Evolutionary conservation across 2,113 vertebrate species (phyloP), one percentile per base, ranked within the genome.

Genomic region (Xiphophorus hellerii): DNA sequence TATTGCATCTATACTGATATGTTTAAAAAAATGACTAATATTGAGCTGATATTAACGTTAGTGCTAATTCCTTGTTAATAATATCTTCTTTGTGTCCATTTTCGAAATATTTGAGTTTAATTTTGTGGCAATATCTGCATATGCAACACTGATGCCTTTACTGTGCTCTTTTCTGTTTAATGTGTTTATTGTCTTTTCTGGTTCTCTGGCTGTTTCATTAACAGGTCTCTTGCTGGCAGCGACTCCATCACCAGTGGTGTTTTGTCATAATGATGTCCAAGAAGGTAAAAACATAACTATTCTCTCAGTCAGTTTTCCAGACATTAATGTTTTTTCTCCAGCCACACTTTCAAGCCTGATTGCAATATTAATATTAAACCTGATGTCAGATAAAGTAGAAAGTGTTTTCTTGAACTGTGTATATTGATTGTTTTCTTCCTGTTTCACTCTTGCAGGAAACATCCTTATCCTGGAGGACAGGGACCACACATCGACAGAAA

Each of bases 261-360:
- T 98, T 90, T 98, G 97, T 87, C 97, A 99, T 89, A 99, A 99
- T 17, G 97, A 99, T 0, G 95, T 97, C 68, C 96, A 97, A 87
- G 97, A 98, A 96, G 97, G 97, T 98, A 94, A 93, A 51, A 17
- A 70, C 13, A 5, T 0, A 6, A 0, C 31, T n/a, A 6, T 48
- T 8, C 5, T 22, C 25, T 22, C 25, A 6, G 28, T 14, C 62
- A 3, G 20, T 58, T 58, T 58, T n/a, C 17, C 22, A 58, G 7
- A 58, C 22, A 58, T 58, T 25, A 58, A 58, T 1, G 25, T n/a
- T 58, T 58, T 42, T 37, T 37, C 35, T 37, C 35, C 35, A 37
- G 35, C 10, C 10, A 37, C 35, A 37, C 35, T 37, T 37, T 37
- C 35, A 11, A 12, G 2, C 10, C 35, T 12, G 10, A 37, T 37